Evolutionary conservation across 2,113 vertebrate species (phyloP).

Genomic region (Dasyprocta punctata): DNA sequence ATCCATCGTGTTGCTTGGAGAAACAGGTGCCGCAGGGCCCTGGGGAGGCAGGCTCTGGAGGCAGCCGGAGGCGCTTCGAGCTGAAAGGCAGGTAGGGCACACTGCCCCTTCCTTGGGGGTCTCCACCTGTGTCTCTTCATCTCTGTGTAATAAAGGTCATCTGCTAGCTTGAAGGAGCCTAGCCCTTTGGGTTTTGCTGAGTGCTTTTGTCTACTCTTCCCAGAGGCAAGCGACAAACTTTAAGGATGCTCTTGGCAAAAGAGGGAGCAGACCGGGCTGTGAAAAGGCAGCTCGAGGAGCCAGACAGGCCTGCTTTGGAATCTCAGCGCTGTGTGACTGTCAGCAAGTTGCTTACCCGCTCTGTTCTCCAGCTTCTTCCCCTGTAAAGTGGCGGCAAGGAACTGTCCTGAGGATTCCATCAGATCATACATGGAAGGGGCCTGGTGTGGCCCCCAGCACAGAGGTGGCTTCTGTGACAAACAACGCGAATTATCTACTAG

Average conservation of each 20-base stretch:
- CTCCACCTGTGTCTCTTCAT: not conserved
- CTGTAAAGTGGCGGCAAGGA: not conserved
- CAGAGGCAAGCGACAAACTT: not conserved
- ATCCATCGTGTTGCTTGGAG: not conserved
- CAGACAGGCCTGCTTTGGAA: not conserved
- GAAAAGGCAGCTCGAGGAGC: not conserved
- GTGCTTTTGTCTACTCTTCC: not conserved
- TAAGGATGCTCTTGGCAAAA: not conserved
- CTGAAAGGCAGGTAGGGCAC: rapidly evolving
- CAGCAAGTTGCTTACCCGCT: not conserved
- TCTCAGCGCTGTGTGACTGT: not conserved
- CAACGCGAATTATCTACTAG: not conserved
- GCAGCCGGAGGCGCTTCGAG: not conserved
- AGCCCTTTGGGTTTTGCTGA: not conserved
- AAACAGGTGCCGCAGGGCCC: not conserved
- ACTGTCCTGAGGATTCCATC: not conserved
- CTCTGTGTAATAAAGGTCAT: not conserved
- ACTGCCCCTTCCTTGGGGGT: not conserved
- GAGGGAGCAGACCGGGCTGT: not conserved
- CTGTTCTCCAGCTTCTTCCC: not conserved
- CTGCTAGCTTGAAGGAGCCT: rapidly evolving
- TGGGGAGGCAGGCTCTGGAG: not conserved
- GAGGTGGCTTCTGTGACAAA: not conserved
- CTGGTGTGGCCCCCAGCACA: not conserved
- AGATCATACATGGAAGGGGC: rapidly evolving